A percentile compares a stretch with the other conserved stretches of the same genome.
phyloP scores from a whole-genome alignment of 1,140 invertebrate genomes.

The Acyrthosiphon pisum region DNA sequence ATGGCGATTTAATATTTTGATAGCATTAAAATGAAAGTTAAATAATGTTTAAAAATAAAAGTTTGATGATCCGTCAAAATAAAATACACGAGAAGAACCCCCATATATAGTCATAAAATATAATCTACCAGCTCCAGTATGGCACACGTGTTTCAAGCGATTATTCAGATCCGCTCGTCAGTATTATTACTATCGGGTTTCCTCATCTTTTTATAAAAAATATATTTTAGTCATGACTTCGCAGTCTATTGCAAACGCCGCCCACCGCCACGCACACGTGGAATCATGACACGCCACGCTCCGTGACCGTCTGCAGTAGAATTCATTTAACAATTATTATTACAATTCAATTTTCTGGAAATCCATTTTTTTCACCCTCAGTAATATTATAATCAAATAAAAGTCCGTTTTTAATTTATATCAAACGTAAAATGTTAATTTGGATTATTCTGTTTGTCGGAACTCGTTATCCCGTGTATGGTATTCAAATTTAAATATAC shows the following conservation, averaged over 20 bases:
- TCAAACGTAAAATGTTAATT: neutral
- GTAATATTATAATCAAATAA: neutral
- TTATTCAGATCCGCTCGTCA: neutral
- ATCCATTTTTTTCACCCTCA: neutral
- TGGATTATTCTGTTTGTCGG: neutral
- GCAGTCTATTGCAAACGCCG: neutral
- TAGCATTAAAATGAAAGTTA: neutral
- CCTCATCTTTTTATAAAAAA: neutral
- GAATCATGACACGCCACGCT: neutral
- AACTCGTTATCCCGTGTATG: neutral
- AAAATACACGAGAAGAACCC: neutral
- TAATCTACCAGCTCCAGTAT: neutral
- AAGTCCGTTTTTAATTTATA: neutral
- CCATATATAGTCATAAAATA: neutral
- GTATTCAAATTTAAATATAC: neutral
- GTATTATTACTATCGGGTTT: neutral
- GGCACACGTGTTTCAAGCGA: neutral
- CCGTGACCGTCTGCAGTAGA: neutral
- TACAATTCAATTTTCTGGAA: neutral
- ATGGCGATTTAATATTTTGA: constrained; percentile 10
- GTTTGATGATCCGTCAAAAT: neutral
- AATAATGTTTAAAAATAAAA: neutral
- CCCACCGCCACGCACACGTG: neutral
- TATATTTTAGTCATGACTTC: neutral
- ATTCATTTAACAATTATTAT: constrained; percentile 1